Base-by-base conservation (phyloP, 2,113 vertebrate genomes). In the Vidua chalybeata region DNA sequence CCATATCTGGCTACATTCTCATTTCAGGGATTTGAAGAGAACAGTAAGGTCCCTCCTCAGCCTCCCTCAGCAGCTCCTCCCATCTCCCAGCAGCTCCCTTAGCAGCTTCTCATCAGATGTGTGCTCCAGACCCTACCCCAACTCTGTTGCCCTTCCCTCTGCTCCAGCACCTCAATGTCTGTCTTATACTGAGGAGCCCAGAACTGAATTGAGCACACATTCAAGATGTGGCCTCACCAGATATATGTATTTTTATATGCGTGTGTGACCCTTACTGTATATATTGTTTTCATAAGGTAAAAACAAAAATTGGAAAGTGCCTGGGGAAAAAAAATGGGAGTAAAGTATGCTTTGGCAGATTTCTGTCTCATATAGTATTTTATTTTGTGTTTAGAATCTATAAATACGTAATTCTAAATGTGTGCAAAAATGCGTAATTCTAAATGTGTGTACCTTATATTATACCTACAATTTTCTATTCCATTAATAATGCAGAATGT, bases 401-500 rank as follows among this genome's bases (percentile, higher is more conserved):
- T 22, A 16, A 11, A 21, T 79, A 27, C 46, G 7, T 55, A 64
- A 43, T 43, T 43, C 41, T 39, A 39, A 39, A 39, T 39, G 39
- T 35, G 35, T 82, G 19, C 21, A 68, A 55, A 71, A 48, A 64
- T 35, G 35, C 3, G 21, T n/a, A n/a, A 68, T 90, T 88, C 45
- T 75, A 43, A 82, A 27, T 75, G 9, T 24, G 18, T 35, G 35
- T 35, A 54, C 22, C 20, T 89, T 87, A 41, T 67, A 86, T 80
- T 89, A n/a, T 69, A 93, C 87, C 78, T 84, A 15, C 21, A 62
- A 9, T 73, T 79, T 81, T 61, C 12, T 18, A 6, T 74, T 17
- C 46, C 54, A 45, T 92, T 75, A 84, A 79, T 92, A 91, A 87
- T 88, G 20, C 54, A 93, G 28, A 45, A 5, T 74, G 9, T 90